Base-by-base conservation (phyloP, 2,113 vertebrate genomes). In the Pangasianodon hypophthalmus region DNA sequence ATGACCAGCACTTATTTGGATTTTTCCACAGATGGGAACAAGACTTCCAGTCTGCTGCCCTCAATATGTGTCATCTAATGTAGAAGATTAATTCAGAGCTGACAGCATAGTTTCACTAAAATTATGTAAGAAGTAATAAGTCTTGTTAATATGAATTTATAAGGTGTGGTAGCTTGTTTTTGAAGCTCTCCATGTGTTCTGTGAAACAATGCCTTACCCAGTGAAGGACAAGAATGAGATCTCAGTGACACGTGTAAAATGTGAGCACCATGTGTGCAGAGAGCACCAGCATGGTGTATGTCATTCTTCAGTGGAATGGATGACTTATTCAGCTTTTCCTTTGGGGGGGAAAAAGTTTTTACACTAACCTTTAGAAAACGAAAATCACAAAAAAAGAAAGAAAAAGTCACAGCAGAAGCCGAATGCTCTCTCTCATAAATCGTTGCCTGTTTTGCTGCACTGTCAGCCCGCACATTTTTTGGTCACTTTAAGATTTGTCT, bases 191-290 rank as follows among this genome's bases (percentile, higher is more conserved):
- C 32, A 18, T 52, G 60, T 83, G 58, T 32, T n/a, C 79, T 58
- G 24, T n/a, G 26, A 84, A 87, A 84, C 54, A 87, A 19, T 16
- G 6, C 60, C 73, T 54, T 71, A 41, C 24, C 24, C 44, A 62
- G 64, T 48, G 26, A 54, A 54, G 52, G 81, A 18, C 58, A 87
- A 62, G 32, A 79, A 85, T 46, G 58, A 52, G 71, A 79, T 86
- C 8, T 50, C 18, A n/a, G 52, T 54, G 77, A 87, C 64, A 64
- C 46, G 54, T 87, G 69, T 88, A 87, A 84, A 91, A 91, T 90
- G 69, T 88, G 87, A 88, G 87, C 83, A 87, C 80, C 89, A 88
- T 88, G 67, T 81, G 90, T 91, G 73, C 44, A 75, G 10, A 54
- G 64, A 79, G 46, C 48, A 52, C 56, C 64, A 88, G 91, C 46